phyloP scores from a whole-genome alignment of 2,113 vertebrate genomes.

The Geothlypis trichas region DNA sequence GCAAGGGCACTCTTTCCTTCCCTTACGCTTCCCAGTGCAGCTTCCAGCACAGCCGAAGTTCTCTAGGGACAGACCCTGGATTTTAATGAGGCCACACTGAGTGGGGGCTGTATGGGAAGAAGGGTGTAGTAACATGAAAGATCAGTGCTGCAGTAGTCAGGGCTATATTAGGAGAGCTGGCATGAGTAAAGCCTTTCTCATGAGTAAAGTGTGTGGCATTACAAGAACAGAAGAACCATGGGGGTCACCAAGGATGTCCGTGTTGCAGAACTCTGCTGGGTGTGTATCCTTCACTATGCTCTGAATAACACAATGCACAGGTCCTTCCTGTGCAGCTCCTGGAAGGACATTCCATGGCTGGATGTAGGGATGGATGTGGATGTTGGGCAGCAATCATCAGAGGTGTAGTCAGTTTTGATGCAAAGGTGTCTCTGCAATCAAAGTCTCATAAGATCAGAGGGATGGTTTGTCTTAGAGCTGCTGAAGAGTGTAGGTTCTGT shows the following conservation, averaged over 20 bases:
- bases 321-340: neutral
- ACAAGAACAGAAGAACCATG: neutral
- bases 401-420: neutral
- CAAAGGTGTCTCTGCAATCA: rapidly evolving
- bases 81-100: neutral
- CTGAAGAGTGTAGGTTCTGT: neutral
- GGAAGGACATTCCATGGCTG: neutral
- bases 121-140: neutral
- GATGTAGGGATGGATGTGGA: neutral
- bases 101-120: neutral
- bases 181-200: rapidly evolving
- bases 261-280: neutral
- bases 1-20: neutral
- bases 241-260: neutral
- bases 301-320: rapidly evolving
- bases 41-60: neutral
- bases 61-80: neutral
- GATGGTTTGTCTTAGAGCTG: neutral
- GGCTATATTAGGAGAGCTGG: neutral
- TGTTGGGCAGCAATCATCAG: neutral
- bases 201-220: rapidly evolving
- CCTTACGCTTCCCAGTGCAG: neutral
- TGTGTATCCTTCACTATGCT: rapidly evolving
- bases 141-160: neutral
- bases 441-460: neutral